Evolutionary conservation across 2,113 vertebrate genomes (phyloP).

Genomic region (Eubucco bourcierii): DNA sequence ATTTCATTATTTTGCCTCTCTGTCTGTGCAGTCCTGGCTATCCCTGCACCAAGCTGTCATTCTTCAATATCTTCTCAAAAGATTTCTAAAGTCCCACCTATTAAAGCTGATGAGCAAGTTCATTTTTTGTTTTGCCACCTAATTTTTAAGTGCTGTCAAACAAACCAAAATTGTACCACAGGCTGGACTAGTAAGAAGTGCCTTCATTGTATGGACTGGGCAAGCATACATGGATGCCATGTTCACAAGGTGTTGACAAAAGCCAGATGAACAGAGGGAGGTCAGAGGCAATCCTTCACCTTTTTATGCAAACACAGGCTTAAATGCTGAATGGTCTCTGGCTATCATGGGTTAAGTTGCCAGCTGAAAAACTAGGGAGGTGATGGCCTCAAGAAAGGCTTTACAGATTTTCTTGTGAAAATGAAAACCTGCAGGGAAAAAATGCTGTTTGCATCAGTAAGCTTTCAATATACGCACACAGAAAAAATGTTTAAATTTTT

Average conservation of each 20-base stretch:
- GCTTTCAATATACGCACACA: background rate
- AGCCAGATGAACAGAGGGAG: background rate
- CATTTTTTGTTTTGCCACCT: background rate
- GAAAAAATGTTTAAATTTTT: background rate
- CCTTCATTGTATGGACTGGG: background rate
- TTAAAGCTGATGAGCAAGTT: background rate
- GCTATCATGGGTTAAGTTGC: background rate
- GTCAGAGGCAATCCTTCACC: background rate
- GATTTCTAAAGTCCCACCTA: background rate
- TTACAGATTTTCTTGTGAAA: background rate
- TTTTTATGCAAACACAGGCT: background rate
- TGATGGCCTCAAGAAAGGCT: background rate
- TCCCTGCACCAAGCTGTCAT: background rate
- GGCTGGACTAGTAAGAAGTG: background rate
- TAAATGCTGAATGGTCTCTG: background rate
- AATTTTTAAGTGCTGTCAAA: background rate
- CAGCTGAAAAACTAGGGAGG: background rate
- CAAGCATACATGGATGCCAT: background rate
- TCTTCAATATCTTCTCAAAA: background rate
- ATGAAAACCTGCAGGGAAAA: background rate
- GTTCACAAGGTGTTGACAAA: background rate
- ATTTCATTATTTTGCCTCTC: background rate
- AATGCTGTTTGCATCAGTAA: background rate
- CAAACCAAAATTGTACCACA: background rate
- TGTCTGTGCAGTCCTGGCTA: fast-evolving